Evolutionary conservation across 2,888 invertebrate genomes (phyloP), one percentile per base, ranked within the genome.

Genomic region (Archips xylosteana): DNA sequence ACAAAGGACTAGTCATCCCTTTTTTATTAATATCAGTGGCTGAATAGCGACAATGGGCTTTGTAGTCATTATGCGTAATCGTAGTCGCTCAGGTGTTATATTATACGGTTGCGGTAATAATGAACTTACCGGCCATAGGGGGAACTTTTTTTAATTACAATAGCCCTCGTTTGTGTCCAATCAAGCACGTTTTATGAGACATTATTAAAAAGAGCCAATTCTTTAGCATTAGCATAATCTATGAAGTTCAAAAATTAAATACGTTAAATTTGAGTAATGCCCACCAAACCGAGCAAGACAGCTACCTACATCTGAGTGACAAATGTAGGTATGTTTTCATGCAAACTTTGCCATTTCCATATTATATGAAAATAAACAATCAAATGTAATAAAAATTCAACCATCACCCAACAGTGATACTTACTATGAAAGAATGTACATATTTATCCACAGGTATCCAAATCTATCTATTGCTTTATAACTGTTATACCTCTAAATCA

Each of bases 1-100:
- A 91, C 89, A 92, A 92, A 89, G 84, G 86, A 78, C 82, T 80
- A 88, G 87, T 87, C 88, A 87, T 89, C 89, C 90, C 89, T 91
- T 91, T 87, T 93, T 92, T 92, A 92, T 90, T 90, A 92, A 91
- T 89, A 90, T 90, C 90, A 80, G 88, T 89, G 89, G 90, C 85
- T 90, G 90, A 91, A 92, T 89, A 84, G 84, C 80, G 83, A 91
- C 91, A 93, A 94, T 90, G 85, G 90, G 88, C 85, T 87, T 88
- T 89, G 85, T 89, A 82, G 87, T 89, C 89, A 90, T 94, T 92
- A 91, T 89, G 82, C 81, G 83, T 90, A 90, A 92, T 91, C 89
- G 85, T 85, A 88, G 80, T 83, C 87, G 84, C 83, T 92, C 94
- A 93, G 94, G 94, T 94, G 94, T 92, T 91, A 88, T 89, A 92